These are phyloP conservation scores for Sebastes reedi DNA, from an alignment of 2,797 vertebrate species.

Conservation along the genomic window DNA sequence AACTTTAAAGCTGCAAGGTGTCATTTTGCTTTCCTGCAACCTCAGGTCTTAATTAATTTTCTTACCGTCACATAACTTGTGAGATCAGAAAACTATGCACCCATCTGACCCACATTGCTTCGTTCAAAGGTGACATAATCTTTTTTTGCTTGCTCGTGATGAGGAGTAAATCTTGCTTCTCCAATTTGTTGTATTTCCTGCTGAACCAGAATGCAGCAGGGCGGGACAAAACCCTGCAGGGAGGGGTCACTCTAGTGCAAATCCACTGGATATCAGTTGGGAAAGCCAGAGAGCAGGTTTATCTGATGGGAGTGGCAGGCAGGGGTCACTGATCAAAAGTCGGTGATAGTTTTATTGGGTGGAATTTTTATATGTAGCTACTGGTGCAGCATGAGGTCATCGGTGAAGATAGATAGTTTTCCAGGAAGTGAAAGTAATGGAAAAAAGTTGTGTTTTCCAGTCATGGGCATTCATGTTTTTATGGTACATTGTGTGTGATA, in stretches of 20 bases:
- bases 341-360: background rate
- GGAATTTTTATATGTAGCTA: background rate
- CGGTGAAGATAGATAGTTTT: background rate
- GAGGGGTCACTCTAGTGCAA: background rate
- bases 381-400: slow-evolving; percentile 18
- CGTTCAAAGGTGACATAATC: background rate
- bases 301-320: background rate
- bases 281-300: background rate
- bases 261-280: background rate
- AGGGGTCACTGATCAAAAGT: background rate
- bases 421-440: slow-evolving; percentile 26
- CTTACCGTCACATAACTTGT: background rate
- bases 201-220: slow-evolving; percentile 2
- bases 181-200: slow-evolving; percentile 17
- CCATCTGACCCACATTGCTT: slow-evolving; percentile 3
- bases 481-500: background rate
- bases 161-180: slow-evolving; percentile 18
- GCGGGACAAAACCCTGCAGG: background rate
- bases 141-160: background rate
- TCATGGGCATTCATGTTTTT: background rate
- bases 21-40: background rate
- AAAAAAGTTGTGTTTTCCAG: background rate
- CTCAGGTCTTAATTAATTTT: background rate
- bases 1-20: background rate
- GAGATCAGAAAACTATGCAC: background rate